Evolutionary conservation across 2,888 invertebrate species (phyloP).

Genomic region (Drosophila leonis): DNA sequence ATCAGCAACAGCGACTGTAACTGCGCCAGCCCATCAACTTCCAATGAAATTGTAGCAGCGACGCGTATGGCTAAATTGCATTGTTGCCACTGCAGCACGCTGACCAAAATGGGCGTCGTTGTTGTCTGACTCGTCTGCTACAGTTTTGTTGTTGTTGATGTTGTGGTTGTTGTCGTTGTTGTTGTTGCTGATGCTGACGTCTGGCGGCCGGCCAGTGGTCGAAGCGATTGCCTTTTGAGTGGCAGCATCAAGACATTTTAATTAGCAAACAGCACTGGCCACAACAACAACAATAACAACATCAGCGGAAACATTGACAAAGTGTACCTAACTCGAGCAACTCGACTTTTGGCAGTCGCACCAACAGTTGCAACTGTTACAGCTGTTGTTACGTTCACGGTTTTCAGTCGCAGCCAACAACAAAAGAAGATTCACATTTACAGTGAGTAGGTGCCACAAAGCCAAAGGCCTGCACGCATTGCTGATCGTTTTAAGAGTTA

Average conservation of each 20-base stretch:
- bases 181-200: slow-evolving; percentile 24
- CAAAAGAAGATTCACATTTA: slow-evolving; percentile 25
- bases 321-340: slow-evolving; percentile 61
- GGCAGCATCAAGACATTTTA: slow-evolving; percentile 77
- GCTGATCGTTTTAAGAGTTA: slow-evolving; percentile 25
- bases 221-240: slow-evolving; percentile 70
- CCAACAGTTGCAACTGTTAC: slow-evolving; percentile 28
- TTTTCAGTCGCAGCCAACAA: slow-evolving; percentile 43
- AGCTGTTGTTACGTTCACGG: slow-evolving; percentile 69
- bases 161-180: slow-evolving; percentile 18
- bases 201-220: slow-evolving; percentile 36
- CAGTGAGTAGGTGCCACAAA: slow-evolving; percentile 20
- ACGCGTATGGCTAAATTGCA: slow-evolving; percentile 69
- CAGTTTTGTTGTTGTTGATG: slow-evolving; percentile 11
- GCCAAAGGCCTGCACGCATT: slow-evolving; percentile 17
- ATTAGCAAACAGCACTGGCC: slow-evolving; percentile 60
- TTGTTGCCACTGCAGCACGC: slow-evolving; percentile 59
- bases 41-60: slow-evolving; percentile 76
- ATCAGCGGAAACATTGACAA: slow-evolving; percentile 40
- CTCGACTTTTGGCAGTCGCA: slow-evolving; percentile 67
- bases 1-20: slow-evolving; percentile 9
- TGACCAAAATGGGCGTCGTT: slow-evolving; percentile 72
- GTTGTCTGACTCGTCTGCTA: slow-evolving; percentile 24
- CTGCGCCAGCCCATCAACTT: slow-evolving; percentile 52
- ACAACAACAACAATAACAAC: slow-evolving; percentile 34